Evolutionary conservation across 1,140 invertebrate species (phyloP), one percentile per base, ranked within the genome.

Genomic region (Pachyrhynchus sulphureomaculatus): DNA sequence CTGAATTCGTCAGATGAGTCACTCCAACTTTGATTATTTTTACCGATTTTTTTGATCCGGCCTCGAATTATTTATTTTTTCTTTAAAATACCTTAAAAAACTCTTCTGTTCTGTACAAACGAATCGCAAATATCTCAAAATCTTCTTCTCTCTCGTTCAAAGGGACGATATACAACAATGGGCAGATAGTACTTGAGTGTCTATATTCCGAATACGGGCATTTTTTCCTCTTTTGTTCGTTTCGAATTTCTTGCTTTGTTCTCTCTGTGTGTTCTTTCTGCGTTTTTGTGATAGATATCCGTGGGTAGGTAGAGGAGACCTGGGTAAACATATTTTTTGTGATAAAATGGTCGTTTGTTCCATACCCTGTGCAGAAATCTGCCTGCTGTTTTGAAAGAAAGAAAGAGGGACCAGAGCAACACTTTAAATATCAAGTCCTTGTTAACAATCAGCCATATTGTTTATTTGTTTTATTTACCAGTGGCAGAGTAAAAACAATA

Each of bases 181-280:
- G 36, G 51, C 36, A 53, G 51, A 53, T 53, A 12, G 33, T 34
- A 53, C 51, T 53, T 39, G 51, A 37, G 20, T 26, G 51, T 39
- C 21, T 34, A 26, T 15, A 8, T 8, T 39, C 21, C 10, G 36
- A 32, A 23, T 10, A 23, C 26, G 17, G 33, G 33, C 4, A 24
- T 37, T 37, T 36, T 39, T 37, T 21, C 37, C 51, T 24, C 34
- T 39, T 53, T 36, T 53, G 32, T 39, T 53, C 51, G 17, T 34
- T 36, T 37, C 17, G 32, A 9, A 18, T 53, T 53, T 53, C 51
- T 53, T 36, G 13, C 18, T 53, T 36, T 39, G 32, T 21, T 53
- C 51, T 24, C 9, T 20, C 17, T 36, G 13, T 20, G n/a, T n/a
- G n/a, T 53, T 18, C 37, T 53, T 5, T 33, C 47, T 41, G 37